Conservation (phyloP, 2,888 invertebrate genomes). For the Sepiola atlantica region DNA sequence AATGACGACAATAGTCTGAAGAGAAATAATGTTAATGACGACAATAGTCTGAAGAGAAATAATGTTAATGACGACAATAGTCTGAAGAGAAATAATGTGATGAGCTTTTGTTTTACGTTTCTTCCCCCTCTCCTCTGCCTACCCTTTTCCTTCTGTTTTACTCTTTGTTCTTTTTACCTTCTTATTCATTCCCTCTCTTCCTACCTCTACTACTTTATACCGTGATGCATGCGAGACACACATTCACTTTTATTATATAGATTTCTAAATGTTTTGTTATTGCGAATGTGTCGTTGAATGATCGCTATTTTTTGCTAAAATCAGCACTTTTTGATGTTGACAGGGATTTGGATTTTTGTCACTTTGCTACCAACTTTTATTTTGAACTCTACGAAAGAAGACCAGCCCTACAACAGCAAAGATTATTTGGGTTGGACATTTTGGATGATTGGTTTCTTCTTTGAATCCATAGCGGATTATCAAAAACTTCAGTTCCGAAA, state of each 20-base stretch:
- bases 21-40: too few relatives aligned
- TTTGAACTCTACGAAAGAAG: conserved; percentile 67
- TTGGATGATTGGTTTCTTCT: conserved; percentile 70
- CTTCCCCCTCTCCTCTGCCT: too few relatives aligned
- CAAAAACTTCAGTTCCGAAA: conserved; percentile 70
- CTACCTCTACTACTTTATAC: too few relatives aligned
- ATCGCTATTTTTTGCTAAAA: background rate
- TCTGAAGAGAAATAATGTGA: too few relatives aligned
- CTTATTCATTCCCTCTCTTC: background rate
- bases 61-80: too few relatives aligned
- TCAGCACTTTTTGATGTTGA: conserved; percentile 49
- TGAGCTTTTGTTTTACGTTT: too few relatives aligned
- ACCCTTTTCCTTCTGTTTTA: too few relatives aligned
- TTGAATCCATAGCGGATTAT: conserved; percentile 69
- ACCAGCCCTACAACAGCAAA: conserved; percentile 63
- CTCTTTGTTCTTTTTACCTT: background rate
- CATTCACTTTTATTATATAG: too few relatives aligned
- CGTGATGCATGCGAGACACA: too few relatives aligned
- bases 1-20: too few relatives aligned
- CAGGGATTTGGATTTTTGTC: conserved; percentile 74
- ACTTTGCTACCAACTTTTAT: conserved; percentile 73
- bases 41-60: too few relatives aligned
- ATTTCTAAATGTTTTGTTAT: background rate
- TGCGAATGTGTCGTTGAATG: background rate
- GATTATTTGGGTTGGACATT: conserved; percentile 74